Percentiles rank a stretch among this genome's conserved stretches.
Evolutionary conservation across 2,113 vertebrate species (phyloP).

Genomic region (Podarcis muralis): DNA sequence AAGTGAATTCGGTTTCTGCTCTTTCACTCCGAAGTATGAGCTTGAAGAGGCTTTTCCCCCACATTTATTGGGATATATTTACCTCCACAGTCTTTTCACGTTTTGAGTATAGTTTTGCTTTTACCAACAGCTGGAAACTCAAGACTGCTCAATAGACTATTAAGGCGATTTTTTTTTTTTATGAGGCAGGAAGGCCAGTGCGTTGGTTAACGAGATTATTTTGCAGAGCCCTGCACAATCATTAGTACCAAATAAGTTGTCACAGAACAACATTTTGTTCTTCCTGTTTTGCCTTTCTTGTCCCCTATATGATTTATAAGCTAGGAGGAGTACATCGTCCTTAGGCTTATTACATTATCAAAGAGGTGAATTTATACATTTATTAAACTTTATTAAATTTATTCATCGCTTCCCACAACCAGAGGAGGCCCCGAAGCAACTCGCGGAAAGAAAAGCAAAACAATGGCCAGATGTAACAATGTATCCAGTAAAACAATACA

Average conservation of each 20-base stretch:
- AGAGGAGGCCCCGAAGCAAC: no score
- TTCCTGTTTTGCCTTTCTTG: conserved; percentile 33
- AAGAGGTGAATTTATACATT: neutral
- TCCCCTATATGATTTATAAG: neutral
- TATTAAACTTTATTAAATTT: no score
- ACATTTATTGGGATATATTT: conserved; percentile 30
- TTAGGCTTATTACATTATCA: conserved; percentile 5
- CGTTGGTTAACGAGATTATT: conserved; percentile 72
- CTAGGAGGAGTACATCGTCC: neutral
- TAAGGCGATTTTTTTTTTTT: conserved; percentile 50
- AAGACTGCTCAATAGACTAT: conserved; percentile 64
- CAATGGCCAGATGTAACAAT: no score
- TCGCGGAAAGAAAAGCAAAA: no score
- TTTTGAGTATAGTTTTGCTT: conserved; percentile 54
- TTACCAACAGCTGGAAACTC: conserved; percentile 52
- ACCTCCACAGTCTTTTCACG: conserved; percentile 36
- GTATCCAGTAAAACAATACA: no score
- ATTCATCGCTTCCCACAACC: no score
- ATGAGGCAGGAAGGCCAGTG: conserved; percentile 69
- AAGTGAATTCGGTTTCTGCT: conserved; percentile 34
- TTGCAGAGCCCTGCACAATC: conserved; percentile 64
- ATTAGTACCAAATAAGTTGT: conserved; percentile 69
- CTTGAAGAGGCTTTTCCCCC: conserved; percentile 11
- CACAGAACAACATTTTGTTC: conserved; percentile 35
- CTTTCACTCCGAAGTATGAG: conserved; percentile 35